A percentile compares a stretch with the other conserved stretches of the same genome.
phyloP scores from a whole-genome alignment of 2,888 invertebrate genomes.

The Ochlodes sylvanus region DNA sequence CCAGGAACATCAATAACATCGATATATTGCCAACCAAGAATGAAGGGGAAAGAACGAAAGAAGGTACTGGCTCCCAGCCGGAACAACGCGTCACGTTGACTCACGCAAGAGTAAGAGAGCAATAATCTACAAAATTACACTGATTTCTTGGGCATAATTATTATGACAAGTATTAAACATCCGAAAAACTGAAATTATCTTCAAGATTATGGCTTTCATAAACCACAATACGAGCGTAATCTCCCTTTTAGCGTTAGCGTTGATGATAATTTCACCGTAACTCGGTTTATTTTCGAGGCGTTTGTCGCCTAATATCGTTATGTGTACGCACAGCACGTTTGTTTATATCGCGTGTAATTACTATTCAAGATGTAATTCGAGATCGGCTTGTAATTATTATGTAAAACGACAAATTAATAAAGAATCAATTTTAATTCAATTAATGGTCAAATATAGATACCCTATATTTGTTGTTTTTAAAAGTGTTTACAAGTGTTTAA shows the following conservation, averaged over 20 bases:
- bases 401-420: no score
- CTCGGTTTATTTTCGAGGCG: constrained; percentile 38
- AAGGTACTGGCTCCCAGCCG: no score
- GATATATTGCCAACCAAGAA: no score
- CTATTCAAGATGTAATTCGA: constrained; percentile 5
- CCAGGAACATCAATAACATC: no score
- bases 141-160: background rate
- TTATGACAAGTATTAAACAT: background rate
- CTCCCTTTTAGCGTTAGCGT: constrained; percentile 23
- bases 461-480: no score
- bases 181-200: constrained; percentile 2
- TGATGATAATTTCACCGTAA: constrained; percentile 39
- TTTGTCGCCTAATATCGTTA: constrained; percentile 38
- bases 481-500: no score
- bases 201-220: constrained; percentile 8
- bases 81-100: no score
- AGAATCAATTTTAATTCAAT: no score
- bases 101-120: no score
- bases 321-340: constrained; percentile 30
- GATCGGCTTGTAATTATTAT: no score
- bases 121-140: background rate
- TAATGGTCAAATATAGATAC: no score
- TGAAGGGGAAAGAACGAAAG: no score
- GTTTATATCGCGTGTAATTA: constrained; percentile 27
- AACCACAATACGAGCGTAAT: constrained; percentile 18